phyloP scores from a whole-genome alignment of 2,888 invertebrate species.

The Xiphydria camelus region DNA sequence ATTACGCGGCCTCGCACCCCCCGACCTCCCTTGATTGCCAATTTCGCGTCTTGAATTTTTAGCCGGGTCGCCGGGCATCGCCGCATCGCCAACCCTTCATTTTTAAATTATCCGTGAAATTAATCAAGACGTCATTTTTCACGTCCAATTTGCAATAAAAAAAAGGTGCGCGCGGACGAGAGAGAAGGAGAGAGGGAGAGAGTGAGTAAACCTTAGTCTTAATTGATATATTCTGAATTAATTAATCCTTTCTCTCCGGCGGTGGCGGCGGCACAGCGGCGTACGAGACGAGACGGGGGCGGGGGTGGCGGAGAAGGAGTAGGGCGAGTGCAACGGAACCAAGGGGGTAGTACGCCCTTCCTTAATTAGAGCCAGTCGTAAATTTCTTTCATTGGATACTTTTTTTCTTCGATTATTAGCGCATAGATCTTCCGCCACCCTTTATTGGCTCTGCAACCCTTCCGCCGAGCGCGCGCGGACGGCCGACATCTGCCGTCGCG shows the following conservation, averaged over 20 bases:
- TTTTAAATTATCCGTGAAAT: constrained; percentile 59
- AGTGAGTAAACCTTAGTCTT: constrained; percentile 55
- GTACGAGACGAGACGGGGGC: constrained; percentile 15
- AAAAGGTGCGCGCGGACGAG: constrained; percentile 30
- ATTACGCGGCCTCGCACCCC: constrained; percentile 41
- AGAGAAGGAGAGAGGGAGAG: constrained; percentile 18
- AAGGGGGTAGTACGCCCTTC: constrained; percentile 36
- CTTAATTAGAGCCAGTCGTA: constrained; percentile 56
- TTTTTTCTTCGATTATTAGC: constrained; percentile 58
- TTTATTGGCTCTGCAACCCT: constrained; percentile 49
- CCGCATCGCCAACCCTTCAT: constrained; percentile 52
- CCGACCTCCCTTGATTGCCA: constrained; percentile 51
- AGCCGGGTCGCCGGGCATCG: constrained; percentile 44
- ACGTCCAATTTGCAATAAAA: constrained; percentile 59
- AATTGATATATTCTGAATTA: constrained; percentile 59
- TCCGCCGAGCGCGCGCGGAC: constrained; percentile 31
- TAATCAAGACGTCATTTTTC: constrained; percentile 60
- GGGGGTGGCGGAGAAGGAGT: constrained; percentile 29
- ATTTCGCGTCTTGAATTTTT: constrained; percentile 59
- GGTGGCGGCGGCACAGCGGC: constrained; percentile 18
- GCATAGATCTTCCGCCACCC: constrained; percentile 55
- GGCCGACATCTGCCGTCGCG: constrained; percentile 44
- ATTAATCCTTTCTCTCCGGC: constrained; percentile 51
- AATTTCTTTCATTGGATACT: constrained; percentile 58
- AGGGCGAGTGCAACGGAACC: constrained; percentile 23